phyloP scores from a whole-genome alignment of 2,797 vertebrate genomes.

The Sebastes hopkinsi region DNA sequence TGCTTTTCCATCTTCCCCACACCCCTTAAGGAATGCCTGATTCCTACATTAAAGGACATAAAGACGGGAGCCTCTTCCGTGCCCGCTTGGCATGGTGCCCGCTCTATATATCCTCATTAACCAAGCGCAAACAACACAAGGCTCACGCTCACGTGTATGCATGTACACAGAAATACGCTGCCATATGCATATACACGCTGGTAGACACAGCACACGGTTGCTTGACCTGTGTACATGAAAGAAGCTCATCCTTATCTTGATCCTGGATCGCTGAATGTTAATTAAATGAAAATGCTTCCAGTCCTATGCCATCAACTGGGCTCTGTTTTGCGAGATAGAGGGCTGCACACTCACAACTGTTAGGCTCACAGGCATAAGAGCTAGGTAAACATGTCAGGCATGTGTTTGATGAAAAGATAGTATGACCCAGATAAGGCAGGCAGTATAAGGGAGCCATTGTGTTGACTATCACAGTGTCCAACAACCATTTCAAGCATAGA shows the following conservation, averaged over 20 bases:
- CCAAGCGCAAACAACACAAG: constrained; percentile 39
- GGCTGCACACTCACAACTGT: constrained; percentile 3
- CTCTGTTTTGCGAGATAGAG: constrained; percentile 7
- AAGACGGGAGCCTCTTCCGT: constrained; percentile 43
- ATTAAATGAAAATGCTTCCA: constrained; percentile 31
- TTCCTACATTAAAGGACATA: constrained; percentile 55
- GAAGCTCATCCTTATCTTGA: constrained; percentile 6
- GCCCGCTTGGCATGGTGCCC: constrained; percentile 61
- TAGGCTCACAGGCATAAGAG: background rate
- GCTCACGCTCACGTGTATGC: constrained; percentile 36
- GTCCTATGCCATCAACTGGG: constrained; percentile 12
- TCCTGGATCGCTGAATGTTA: constrained; percentile 6
- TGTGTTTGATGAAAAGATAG: constrained; percentile 48
- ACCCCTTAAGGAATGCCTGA: constrained; percentile 50
- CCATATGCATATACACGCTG: constrained; percentile 34
- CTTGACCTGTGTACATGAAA: constrained; percentile 14
- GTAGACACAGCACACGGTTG: constrained; percentile 8
- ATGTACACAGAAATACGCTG: constrained; percentile 15
- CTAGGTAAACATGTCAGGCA: constrained; percentile 41
- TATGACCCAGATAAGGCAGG: constrained; percentile 44
- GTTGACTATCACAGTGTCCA: constrained; percentile 18
- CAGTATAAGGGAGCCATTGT: constrained; percentile 47
- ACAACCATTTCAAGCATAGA: constrained; percentile 6
- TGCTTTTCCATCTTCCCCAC: constrained; percentile 39
- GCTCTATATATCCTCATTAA: constrained; percentile 71